Evolutionary conservation across 2,888 invertebrate genomes (phyloP), one percentile per base, ranked within the genome.

Genomic region (Napeogenes sylphis): DNA sequence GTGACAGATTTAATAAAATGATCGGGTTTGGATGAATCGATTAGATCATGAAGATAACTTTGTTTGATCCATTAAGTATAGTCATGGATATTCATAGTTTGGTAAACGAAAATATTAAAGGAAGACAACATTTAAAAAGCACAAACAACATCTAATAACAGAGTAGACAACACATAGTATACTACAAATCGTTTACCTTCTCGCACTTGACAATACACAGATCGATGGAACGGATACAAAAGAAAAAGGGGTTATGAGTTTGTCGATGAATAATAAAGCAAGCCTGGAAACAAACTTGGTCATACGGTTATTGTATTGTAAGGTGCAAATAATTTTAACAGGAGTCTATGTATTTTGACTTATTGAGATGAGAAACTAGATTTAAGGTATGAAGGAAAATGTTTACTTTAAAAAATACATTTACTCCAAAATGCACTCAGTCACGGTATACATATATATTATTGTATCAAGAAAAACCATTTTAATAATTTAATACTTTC

Each of bases 241-340:
- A 80, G 70, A 77, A 78, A 63, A 64, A 56, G 55, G 61, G 65
- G 56, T 68, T 64, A 82, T 84, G 83, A 79, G 72, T 79, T 74
- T 71, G 74, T 76, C 73, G 72, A 81, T 81, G 81, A 75, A 67
- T 68, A 74, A 74, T 72, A 74, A 71, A 81, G 80, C 67, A 81
- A 86, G 85, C 84, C 80, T 79, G 75, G 78, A 84, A 84, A 73
- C 71, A 75, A 73, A 71, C 67, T 67, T 56, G 61, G 30, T 64
- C 64, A 63, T 63, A 77, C 57, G 65, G 70, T 70, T 71, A 69
- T 71, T 70, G 75, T 77, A 77, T 72, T 74, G 63, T 62, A 69
- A 74, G 74, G 81, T 82, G 83, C 83, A 84, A 84, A 83, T 78
- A 75, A 84, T 81, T 78, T 74, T 72, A 74, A 79, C 76, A 73